phyloP scores from a whole-genome alignment of 1,140 invertebrate genomes.

The Helicoverpa armigera region DNA sequence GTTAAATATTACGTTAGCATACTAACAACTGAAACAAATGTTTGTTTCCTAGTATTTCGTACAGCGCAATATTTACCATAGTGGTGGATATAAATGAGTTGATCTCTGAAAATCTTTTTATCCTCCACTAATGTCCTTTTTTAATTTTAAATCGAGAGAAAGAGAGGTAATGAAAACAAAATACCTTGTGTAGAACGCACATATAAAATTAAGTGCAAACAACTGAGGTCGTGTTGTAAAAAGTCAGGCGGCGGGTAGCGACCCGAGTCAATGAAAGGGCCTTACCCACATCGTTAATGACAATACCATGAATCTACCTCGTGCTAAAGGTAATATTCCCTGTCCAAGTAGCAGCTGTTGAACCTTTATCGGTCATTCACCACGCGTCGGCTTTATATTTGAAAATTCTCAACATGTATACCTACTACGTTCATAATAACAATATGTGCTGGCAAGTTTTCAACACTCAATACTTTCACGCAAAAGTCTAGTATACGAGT shows the following conservation, averaged over 20 bases:
- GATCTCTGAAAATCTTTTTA: not conserved
- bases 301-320: slow-evolving; percentile 37
- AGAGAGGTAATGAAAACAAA: slow-evolving; percentile 33
- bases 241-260: slow-evolving; percentile 28
- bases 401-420: slow-evolving; percentile 45
- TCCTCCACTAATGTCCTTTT: not conserved
- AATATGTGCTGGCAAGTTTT: slow-evolving; percentile 65
- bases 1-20: not conserved
- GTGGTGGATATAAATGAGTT: too few species aligned
- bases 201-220: slow-evolving; percentile 40
- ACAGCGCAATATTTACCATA: too few species aligned
- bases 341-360: slow-evolving; percentile 40
- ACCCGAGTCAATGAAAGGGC: slow-evolving; percentile 44
- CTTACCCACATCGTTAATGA: slow-evolving; percentile 38
- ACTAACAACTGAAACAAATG: too few species aligned
- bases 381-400: slow-evolving; percentile 51
- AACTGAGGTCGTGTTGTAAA: slow-evolving; percentile 37
- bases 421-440: slow-evolving; percentile 57
- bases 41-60: too few species aligned
- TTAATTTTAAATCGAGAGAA: not conserved
- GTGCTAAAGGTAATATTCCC: slow-evolving; percentile 20
- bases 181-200: slow-evolving; percentile 38
- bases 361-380: slow-evolving; percentile 74
- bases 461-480: slow-evolving; percentile 56
- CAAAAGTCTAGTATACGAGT: slow-evolving; percentile 7